Evolutionary conservation across 2,888 invertebrate genomes (phyloP).

Genomic region (Callosobruchus maculatus): DNA sequence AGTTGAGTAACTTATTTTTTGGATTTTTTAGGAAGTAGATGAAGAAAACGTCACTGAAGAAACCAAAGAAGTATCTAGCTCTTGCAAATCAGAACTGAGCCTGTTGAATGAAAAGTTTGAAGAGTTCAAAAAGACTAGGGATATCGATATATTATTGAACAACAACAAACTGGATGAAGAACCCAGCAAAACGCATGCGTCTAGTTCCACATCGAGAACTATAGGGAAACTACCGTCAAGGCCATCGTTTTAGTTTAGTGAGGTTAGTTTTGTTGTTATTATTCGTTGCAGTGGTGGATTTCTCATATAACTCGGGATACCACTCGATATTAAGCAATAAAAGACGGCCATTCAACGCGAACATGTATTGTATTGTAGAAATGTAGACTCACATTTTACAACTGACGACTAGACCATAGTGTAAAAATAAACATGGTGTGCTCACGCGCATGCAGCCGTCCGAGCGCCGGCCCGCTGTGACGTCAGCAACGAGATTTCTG

Average conservation of each 20-base stretch:
- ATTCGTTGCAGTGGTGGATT: too few species aligned
- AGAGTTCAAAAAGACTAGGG: conserved; percentile 54
- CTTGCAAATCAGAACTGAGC: conserved; percentile 51
- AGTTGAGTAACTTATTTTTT: too few species aligned
- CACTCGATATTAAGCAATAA: too few species aligned
- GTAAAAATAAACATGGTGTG: too few species aligned
- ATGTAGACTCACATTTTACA: too few species aligned
- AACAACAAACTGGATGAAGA: conserved; percentile 17
- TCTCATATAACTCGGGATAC: too few species aligned
- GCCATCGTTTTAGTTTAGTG: conserved; percentile 37
- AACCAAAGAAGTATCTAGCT: conserved; percentile 47
- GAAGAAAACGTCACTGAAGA: conserved; percentile 58
- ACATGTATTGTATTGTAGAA: too few species aligned
- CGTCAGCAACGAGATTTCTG: too few species aligned
- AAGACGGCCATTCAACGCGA: too few species aligned
- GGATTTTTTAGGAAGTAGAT: conserved; percentile 65
- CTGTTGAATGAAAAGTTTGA: conserved; percentile 54
- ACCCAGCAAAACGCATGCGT: conserved; percentile 7
- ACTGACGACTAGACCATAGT: too few species aligned
- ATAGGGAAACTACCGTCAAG: conserved; percentile 38
- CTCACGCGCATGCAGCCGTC: too few species aligned
- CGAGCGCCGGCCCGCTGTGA: too few species aligned
- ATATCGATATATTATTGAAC: conserved; percentile 29
- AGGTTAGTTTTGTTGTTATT: conserved; percentile 1
- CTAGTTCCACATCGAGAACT: conserved; percentile 33